Conservation (phyloP, 2,888 invertebrate species). For the Monoplex corrugatus region DNA sequence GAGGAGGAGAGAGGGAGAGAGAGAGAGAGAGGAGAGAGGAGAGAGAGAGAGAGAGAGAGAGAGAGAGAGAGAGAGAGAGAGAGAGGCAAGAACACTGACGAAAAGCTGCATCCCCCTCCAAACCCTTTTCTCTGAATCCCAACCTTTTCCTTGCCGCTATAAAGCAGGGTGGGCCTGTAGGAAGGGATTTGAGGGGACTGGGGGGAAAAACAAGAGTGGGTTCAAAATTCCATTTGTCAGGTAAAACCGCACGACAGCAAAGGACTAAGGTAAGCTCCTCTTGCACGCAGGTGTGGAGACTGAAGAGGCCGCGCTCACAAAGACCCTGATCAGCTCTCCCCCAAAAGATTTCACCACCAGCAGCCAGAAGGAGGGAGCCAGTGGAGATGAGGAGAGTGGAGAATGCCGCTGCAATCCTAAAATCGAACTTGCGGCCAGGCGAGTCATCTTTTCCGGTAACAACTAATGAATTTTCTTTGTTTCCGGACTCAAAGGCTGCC, state of each 20-base stretch:
- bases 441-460: not conserved
- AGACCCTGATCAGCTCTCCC: not conserved
- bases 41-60: conserved; percentile 5
- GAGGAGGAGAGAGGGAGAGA: conserved; percentile 34
- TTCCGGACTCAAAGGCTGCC: not conserved
- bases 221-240: conserved; percentile 46
- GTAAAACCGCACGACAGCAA: conserved; percentile 43
- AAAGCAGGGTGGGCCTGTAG: conserved; percentile 20
- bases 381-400: too few relatives aligned
- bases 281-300: conserved; percentile 36
- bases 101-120: not conserved
- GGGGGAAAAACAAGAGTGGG: conserved; percentile 24
- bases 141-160: not conserved
- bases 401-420: conserved; percentile 3
- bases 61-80: not conserved
- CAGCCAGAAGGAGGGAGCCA: not conserved
- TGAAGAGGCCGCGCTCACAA: not conserved
- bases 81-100: not conserved
- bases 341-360: conserved; percentile 10
- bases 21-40: conserved; percentile 27
- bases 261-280: conserved; percentile 29
- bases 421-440: conserved; percentile 35
- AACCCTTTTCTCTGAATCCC: not conserved
- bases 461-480: conserved; percentile 42
- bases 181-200: not conserved